These are phyloP conservation scores for Sciaenops ocellatus DNA, from an alignment of 2,797 vertebrate species.

Conservation along the genomic window DNA sequence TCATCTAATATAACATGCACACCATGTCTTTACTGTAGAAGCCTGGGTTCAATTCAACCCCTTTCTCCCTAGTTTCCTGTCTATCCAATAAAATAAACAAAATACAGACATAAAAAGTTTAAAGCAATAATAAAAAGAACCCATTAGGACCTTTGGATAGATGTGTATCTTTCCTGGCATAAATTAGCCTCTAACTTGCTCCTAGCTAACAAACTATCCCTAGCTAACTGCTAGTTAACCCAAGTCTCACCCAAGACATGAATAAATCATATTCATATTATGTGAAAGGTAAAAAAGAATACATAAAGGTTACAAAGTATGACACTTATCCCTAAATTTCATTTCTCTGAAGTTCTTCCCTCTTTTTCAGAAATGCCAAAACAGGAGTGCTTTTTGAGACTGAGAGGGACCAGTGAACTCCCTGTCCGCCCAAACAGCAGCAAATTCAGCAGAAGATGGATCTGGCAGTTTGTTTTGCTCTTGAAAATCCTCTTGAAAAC, in stretches of 20 bases:
- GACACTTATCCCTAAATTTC: slow-evolving; percentile 11
- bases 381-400: not conserved
- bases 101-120: too few relatives aligned
- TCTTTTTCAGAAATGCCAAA: slow-evolving; percentile 7
- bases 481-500: slow-evolving; percentile 49
- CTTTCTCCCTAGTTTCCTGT: too few relatives aligned
- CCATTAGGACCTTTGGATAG: not conserved
- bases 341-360: slow-evolving; percentile 5
- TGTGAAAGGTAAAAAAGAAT: not conserved
- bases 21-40: too few relatives aligned
- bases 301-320: not conserved
- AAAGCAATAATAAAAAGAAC: too few relatives aligned
- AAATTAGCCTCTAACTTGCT: too few relatives aligned
- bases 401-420: slow-evolving; percentile 10
- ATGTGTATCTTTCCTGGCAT: not conserved
- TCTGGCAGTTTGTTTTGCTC: slow-evolving; percentile 34
- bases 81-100: too few relatives aligned
- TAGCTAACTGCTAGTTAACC: not conserved
- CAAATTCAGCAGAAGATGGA: slow-evolving; percentile 30
- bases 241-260: not conserved
- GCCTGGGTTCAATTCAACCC: too few relatives aligned
- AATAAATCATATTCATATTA: not conserved
- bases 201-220: not conserved
- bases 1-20: too few relatives aligned
- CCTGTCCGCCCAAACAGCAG: slow-evolving; percentile 31